These are phyloP conservation scores for Callithrix jacchus DNA, from an alignment of 2,113 vertebrate genomes.

Conservation along the genomic window DNA sequence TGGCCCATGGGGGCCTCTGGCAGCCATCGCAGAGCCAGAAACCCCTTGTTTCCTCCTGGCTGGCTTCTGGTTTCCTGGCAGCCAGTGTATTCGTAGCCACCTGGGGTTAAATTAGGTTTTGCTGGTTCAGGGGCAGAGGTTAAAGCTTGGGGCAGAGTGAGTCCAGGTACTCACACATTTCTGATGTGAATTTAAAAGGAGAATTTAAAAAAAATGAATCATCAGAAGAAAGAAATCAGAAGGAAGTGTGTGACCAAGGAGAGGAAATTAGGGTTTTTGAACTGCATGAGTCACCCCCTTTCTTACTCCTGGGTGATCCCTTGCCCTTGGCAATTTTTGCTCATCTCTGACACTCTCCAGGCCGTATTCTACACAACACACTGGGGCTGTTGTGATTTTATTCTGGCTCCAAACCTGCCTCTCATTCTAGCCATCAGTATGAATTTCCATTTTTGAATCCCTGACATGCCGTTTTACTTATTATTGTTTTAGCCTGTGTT, in stretches of 20 bases:
- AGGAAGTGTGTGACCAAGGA: constrained; percentile 76
- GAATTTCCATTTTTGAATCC: not conserved
- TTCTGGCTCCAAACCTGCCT: not conserved
- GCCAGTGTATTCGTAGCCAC: not conserved
- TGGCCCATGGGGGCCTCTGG: not conserved
- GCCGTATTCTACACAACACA: not conserved
- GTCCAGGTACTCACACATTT: constrained; percentile 32
- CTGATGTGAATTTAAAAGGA: constrained; percentile 57
- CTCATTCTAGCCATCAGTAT: not conserved
- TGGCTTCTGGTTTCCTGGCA: not conserved
- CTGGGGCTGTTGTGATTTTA: not conserved
- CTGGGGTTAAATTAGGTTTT: constrained; percentile 37
- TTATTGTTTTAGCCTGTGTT: not conserved
- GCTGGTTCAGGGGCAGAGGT: constrained; percentile 44
- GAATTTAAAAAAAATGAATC: constrained; percentile 72
- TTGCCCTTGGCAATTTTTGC: constrained; percentile 45
- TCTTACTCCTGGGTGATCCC: constrained; percentile 50
- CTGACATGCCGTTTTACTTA: not conserved
- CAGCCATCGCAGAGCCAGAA: not conserved
- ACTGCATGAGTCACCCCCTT: constrained; percentile 55
- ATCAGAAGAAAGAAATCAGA: constrained; percentile 76
- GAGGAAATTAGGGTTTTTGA: constrained; percentile 75
- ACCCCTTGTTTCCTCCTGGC: constrained; percentile 9
- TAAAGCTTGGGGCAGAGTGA: constrained; percentile 28
- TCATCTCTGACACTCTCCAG: constrained; percentile 11